These are phyloP conservation scores for Hydrocynus forskahlii DNA, from an alignment of 2,797 vertebrate species.

Conservation along the genomic window DNA sequence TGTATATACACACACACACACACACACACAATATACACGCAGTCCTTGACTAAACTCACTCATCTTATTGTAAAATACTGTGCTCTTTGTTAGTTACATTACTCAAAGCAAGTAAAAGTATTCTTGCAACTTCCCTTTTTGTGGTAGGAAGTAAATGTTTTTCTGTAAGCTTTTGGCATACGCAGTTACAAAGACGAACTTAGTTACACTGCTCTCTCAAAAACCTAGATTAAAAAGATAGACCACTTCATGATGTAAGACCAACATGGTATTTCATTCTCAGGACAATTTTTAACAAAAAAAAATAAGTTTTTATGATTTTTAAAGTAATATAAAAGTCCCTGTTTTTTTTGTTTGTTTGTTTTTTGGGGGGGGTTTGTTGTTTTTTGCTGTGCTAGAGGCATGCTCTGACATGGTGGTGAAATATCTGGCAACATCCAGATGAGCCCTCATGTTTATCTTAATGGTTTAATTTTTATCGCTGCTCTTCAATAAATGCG, in stretches of 20 bases:
- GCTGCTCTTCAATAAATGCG: slow-evolving; percentile 3
- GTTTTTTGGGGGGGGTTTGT: no score
- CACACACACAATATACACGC: slow-evolving; percentile 3
- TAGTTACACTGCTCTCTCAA: slow-evolving; percentile 23
- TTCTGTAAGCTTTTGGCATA: slow-evolving; percentile 52
- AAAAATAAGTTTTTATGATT: not conserved
- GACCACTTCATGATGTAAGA: slow-evolving; percentile 30
- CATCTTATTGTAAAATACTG: slow-evolving; percentile 15
- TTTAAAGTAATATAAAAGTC: not conserved
- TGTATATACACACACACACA: not conserved
- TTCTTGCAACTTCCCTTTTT: slow-evolving; percentile 59
- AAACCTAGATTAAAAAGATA: slow-evolving; percentile 26
- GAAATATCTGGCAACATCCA: slow-evolving; percentile 15
- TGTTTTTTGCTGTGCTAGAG: not conserved
- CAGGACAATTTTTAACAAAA: no score
- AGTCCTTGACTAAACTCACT: slow-evolving; percentile 24
- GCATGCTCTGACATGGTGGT: slow-evolving; percentile 1
- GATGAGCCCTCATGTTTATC: not conserved
- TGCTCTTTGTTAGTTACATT: slow-evolving; percentile 37
- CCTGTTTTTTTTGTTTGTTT: no score
- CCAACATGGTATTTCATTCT: not conserved
- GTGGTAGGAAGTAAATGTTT: slow-evolving; percentile 60
- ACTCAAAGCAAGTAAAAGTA: slow-evolving; percentile 48
- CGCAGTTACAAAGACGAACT: slow-evolving; percentile 47
- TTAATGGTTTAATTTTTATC: slow-evolving; percentile 21